Evolutionary conservation across 37 sponge, comb jelly and placozoan species (phyloP).

Genomic region (Axinella damicornis): DNA sequence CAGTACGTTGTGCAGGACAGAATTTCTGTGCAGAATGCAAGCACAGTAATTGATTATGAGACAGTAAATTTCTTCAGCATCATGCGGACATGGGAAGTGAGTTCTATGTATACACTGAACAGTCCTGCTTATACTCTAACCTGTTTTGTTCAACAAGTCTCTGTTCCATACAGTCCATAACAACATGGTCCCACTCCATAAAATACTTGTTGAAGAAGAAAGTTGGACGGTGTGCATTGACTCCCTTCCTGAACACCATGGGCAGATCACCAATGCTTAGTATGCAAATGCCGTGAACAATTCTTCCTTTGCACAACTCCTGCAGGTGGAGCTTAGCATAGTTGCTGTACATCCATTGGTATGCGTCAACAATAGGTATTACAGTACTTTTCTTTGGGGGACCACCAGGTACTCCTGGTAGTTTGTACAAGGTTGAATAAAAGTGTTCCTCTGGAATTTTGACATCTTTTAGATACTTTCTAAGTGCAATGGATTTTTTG

Average conservation of each 20-base stretch:
- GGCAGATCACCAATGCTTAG: background rate
- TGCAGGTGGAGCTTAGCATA: background rate
- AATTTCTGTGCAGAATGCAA: too few relatives aligned
- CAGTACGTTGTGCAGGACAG: too few relatives aligned
- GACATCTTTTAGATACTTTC: background rate
- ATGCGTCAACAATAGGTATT: too few relatives aligned
- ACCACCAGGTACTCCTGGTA: slow-evolving; percentile 38
- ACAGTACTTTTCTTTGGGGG: too few relatives aligned
- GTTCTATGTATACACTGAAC: background rate
- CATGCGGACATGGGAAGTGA: too few relatives aligned
- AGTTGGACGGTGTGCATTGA: background rate
- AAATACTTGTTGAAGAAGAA: slow-evolving; percentile 68
- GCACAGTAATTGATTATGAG: too few relatives aligned
- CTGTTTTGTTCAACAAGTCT: slow-evolving; percentile 28
- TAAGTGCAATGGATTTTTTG: background rate
- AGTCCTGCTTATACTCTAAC: slow-evolving; percentile 36
- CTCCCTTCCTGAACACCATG: background rate
- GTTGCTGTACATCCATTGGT: too few relatives aligned
- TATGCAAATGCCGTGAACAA: slow-evolving; percentile 10
- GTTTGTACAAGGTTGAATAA: slow-evolving; percentile 28
- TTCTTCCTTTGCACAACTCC: background rate
- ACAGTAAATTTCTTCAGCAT: too few relatives aligned
- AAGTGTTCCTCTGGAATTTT: slow-evolving; percentile 42
- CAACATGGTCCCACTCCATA: slow-evolving; percentile 37
- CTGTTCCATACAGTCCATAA: slow-evolving; percentile 65